A percentile compares a stretch with the other conserved stretches of the same genome.
Evolutionary conservation across 1,140 invertebrate species (phyloP).

Genomic region (Paralvinella palmiformis): DNA sequence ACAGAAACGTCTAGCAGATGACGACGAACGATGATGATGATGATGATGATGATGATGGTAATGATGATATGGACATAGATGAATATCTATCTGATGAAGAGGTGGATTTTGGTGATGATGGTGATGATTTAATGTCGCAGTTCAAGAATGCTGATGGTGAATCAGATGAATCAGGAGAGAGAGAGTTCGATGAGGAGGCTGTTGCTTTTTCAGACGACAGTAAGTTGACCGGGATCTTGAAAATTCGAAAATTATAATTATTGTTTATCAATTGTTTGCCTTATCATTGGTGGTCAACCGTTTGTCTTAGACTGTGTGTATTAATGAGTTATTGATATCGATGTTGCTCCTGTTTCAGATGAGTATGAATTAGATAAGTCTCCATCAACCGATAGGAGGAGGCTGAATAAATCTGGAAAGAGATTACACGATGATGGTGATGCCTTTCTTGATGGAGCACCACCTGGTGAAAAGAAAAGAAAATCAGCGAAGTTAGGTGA

Average conservation of each 20-base stretch:
- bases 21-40: conserved; percentile 18
- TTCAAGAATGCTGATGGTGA: too few relatives aligned
- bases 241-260: background rate
- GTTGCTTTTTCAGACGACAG: conserved; percentile 21
- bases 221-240: conserved; percentile 3
- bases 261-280: background rate
- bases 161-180: conserved; percentile 9
- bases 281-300: background rate
- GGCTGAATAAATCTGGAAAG: too few relatives aligned
- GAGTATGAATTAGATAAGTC: background rate
- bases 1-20: background rate
- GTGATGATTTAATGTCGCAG: too few relatives aligned
- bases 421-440: too few relatives aligned
- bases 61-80: conserved; percentile 21
- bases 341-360: background rate
- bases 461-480: too few relatives aligned
- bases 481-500: too few relatives aligned
- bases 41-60: conserved; percentile 22
- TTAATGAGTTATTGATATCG: background rate
- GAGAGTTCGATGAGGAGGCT: conserved; percentile 12
- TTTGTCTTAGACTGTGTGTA: background rate
- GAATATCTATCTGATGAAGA: conserved; percentile 19
- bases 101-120: conserved; percentile 20
- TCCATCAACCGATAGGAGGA: background rate
- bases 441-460: too few relatives aligned